Evolutionary conservation across 2,113 vertebrate genomes (phyloP).

Genomic region (Oreochromis tanganicae): DNA sequence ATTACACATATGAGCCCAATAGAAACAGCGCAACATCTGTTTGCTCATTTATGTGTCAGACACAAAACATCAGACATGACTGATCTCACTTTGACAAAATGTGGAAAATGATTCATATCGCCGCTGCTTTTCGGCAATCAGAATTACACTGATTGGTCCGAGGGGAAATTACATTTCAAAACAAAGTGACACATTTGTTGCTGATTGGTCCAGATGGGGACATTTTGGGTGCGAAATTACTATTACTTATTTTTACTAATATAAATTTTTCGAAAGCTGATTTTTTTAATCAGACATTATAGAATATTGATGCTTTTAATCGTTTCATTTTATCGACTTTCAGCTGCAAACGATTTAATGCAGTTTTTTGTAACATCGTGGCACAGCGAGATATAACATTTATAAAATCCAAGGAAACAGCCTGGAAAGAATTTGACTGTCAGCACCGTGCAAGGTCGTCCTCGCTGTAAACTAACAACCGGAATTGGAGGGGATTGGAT

Average conservation of each 20-base stretch:
- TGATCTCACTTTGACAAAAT: conserved; percentile 43
- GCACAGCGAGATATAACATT: neutral
- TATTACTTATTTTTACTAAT: conserved; percentile 5
- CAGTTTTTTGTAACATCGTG: neutral
- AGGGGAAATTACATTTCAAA: conserved; percentile 51
- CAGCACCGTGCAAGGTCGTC: conserved; percentile 32
- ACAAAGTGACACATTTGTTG: conserved; percentile 40
- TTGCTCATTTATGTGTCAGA: conserved; percentile 49
- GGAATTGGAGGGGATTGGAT: conserved; percentile 28
- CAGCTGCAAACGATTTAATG: conserved; percentile 4
- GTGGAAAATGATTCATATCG: conserved; percentile 35
- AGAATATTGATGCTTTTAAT: neutral
- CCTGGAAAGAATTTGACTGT: conserved; percentile 33
- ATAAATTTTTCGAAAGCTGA: neutral
- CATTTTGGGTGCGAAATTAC: conserved; percentile 20
- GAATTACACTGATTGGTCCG: conserved; percentile 45
- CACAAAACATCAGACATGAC: conserved; percentile 37
- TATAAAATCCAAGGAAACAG: conserved; percentile 13
- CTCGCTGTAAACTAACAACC: conserved; percentile 20
- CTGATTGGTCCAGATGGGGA: conserved; percentile 50
- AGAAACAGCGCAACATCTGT: conserved; percentile 46
- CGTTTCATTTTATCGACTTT: neutral
- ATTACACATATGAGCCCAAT: conserved; percentile 5
- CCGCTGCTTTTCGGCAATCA: neutral
- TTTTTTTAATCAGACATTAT: neutral